Evolutionary conservation across 2,888 invertebrate species (phyloP).

Genomic region (Spatulosminthurus flaviceps): DNA sequence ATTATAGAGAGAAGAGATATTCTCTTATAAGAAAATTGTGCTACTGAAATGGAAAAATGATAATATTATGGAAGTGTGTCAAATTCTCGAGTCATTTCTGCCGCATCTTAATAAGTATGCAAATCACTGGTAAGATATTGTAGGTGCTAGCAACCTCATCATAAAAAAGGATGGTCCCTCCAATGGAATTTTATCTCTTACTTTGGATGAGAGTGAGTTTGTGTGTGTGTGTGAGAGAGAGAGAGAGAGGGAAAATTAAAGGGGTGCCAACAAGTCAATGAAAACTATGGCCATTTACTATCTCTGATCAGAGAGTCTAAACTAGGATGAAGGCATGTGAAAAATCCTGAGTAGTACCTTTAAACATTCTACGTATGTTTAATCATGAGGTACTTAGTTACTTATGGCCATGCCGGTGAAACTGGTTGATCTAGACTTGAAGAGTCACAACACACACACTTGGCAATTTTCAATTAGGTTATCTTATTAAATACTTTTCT

Average conservation of each 20-base stretch:
- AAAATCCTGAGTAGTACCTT: too few species aligned
- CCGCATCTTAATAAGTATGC: conserved; percentile 40
- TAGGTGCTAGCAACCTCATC: background rate
- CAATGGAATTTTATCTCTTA: too few species aligned
- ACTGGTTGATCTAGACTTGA: conserved; percentile 48
- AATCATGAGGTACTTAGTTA: too few species aligned
- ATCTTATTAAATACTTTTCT: conserved; percentile 44
- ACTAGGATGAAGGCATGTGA: conserved; percentile 9
- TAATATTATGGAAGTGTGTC: conserved; percentile 50
- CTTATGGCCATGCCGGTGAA: conserved; percentile 39
- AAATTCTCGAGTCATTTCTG: conserved; percentile 48
- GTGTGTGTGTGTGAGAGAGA: too few species aligned
- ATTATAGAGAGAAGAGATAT: too few species aligned
- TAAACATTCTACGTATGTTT: too few species aligned
- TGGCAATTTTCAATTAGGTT: conserved; percentile 46
- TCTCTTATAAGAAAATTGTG: background rate
- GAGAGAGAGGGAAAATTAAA: background rate
- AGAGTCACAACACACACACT: conserved; percentile 31
- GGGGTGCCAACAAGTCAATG: conserved; percentile 31
- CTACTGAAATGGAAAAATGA: conserved; percentile 36
- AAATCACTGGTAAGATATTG: conserved; percentile 5
- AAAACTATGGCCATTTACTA: conserved; percentile 36
- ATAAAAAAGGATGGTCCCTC: too few species aligned
- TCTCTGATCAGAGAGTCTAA: conserved; percentile 20
- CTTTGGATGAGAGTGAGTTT: too few species aligned